These are phyloP conservation scores for Crepidodera aurea DNA, from an alignment of 2,888 invertebrate species.

Conservation along the genomic window DNA sequence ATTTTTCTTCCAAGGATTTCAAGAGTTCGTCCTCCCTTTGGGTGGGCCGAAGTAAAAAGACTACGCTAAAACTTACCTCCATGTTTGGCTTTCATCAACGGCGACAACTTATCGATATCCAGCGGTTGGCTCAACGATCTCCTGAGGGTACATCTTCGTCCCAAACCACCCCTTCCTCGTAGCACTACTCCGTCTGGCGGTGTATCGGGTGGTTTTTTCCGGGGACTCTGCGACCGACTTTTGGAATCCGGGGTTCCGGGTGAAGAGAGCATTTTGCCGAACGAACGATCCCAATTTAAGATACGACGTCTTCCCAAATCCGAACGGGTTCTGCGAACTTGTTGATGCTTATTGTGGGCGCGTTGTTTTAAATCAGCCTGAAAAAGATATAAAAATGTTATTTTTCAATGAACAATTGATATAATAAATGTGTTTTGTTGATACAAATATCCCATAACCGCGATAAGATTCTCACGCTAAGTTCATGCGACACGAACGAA, in stretches of 20 bases:
- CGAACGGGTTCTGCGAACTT: slow-evolving; percentile 66
- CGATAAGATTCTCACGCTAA: too few species aligned
- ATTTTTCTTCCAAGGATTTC: too few species aligned
- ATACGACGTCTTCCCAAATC: slow-evolving; percentile 67
- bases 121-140: slow-evolving; percentile 76
- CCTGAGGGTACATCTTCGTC: slow-evolving; percentile 53
- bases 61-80: slow-evolving; percentile 63
- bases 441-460: too few species aligned
- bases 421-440: too few species aligned
- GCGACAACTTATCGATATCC: slow-evolving; percentile 68
- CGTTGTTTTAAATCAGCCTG: slow-evolving; percentile 66
- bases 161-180: slow-evolving; percentile 56
- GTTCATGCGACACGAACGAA: too few species aligned
- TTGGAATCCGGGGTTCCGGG: slow-evolving; percentile 58
- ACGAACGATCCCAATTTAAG: slow-evolving; percentile 64
- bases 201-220: slow-evolving; percentile 60
- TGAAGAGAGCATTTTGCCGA: slow-evolving; percentile 63
- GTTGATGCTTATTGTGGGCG: slow-evolving; percentile 58
- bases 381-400: slow-evolving; percentile 36
- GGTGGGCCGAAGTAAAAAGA: too few species aligned
- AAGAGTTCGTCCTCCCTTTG: too few species aligned
- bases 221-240: slow-evolving; percentile 62
- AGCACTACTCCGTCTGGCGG: slow-evolving; percentile 50
- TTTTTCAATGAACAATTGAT: neutral
- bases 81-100: slow-evolving; percentile 65